A percentile compares a stretch with the other conserved stretches of the same genome.
Evolutionary conservation across 2,113 vertebrate species (phyloP).

Genomic region (Falco punctatus): DNA sequence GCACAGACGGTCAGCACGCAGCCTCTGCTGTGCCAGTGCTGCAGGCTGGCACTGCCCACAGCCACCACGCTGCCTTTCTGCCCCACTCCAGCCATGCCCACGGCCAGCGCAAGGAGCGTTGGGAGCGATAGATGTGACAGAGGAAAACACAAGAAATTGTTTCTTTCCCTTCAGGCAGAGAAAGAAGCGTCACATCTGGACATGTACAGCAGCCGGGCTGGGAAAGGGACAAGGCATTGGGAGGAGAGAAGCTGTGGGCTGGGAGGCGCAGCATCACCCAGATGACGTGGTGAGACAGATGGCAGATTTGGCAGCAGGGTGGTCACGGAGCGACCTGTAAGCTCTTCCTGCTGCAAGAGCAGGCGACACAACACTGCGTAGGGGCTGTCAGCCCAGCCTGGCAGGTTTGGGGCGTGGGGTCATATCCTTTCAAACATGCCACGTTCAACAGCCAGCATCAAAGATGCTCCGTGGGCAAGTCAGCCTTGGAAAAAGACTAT

Average conservation of each 20-base stretch:
- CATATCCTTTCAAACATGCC: not conserved
- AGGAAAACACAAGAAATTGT: not conserved
- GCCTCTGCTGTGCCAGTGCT: not conserved
- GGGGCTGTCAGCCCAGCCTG: not conserved
- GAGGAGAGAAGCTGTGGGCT: not conserved
- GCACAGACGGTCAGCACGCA: not conserved
- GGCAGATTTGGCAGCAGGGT: not conserved
- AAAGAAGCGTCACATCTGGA: not conserved
- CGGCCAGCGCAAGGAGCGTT: rapidly evolving
- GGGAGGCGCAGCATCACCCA: not conserved
- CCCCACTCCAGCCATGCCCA: rapidly evolving
- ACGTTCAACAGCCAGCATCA: not conserved
- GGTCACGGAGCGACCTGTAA: not conserved
- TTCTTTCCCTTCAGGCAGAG: not conserved
- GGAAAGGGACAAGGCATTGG: not conserved
- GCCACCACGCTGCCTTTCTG: rapidly evolving
- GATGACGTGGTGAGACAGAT: not conserved
- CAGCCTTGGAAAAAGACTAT: not conserved
- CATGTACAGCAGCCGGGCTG: not conserved
- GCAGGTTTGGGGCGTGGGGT: not conserved
- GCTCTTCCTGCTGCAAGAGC: not conserved
- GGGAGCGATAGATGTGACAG: rapidly evolving
- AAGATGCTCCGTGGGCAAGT: not conserved
- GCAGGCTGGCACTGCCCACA: not conserved
- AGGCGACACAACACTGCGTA: rapidly evolving